These are phyloP conservation scores for Cheilosia soror DNA, from an alignment of 2,888 invertebrate species.

Conservation along the genomic window DNA sequence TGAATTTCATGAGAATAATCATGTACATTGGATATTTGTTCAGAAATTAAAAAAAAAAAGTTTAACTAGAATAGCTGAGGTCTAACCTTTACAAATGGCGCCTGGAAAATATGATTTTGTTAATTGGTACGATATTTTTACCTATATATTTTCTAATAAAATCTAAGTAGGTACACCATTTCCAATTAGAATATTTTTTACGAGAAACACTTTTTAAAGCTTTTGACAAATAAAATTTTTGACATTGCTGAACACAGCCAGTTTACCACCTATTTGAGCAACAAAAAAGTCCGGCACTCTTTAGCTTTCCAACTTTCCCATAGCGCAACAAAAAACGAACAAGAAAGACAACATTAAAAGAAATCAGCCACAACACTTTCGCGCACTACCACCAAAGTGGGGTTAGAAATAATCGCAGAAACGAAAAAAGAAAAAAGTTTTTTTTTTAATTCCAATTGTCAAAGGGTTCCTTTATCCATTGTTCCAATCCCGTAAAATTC, in stretches of 20 bases:
- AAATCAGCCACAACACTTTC: constrained; percentile 73
- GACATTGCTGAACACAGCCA: constrained; percentile 36
- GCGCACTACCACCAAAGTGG: constrained; percentile 73
- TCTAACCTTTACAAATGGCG: no score
- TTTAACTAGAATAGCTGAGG: no score
- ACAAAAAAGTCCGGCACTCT: constrained; percentile 12
- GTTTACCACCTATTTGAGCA: constrained; percentile 54
- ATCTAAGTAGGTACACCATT: no score
- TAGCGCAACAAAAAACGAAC: constrained; percentile 30
- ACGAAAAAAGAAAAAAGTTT: constrained; percentile 33
- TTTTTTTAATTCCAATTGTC: constrained; percentile 67
- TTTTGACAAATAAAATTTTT: background rate
- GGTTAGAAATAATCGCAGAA: constrained; percentile 70
- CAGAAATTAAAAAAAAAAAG: no score
- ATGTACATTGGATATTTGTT: no score
- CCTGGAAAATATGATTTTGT: no score
- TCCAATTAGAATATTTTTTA: background rate
- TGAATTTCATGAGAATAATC: no score
- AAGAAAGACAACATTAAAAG: constrained; percentile 71
- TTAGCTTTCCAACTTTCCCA: constrained; percentile 63
- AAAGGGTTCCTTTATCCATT: constrained; percentile 74
- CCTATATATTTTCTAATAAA: no score
- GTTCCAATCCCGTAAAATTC: constrained; percentile 74
- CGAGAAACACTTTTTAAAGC: background rate
- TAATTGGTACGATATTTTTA: no score